Conservation (phyloP, 2,797 vertebrate genomes). For the Tapirus indicus region DNA sequence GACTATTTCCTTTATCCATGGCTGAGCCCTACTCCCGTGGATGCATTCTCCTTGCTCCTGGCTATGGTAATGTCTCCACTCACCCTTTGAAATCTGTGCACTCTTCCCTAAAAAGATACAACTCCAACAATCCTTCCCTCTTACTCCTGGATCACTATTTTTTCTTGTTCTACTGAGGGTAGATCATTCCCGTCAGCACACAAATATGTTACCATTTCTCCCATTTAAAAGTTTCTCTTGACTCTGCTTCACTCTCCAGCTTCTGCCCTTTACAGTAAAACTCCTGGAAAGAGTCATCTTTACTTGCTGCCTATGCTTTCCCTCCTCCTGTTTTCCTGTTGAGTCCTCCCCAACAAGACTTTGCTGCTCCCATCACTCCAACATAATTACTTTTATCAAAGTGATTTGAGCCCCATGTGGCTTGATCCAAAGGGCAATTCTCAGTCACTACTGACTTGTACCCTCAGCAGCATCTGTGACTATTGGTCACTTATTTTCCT, state of each 20-base stretch:
- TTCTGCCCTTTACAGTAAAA: background rate
- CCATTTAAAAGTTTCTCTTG: background rate
- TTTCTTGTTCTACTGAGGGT: fast-evolving
- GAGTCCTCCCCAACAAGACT: background rate
- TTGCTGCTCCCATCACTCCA: background rate
- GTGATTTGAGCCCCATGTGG: too few species aligned
- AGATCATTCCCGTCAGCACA: background rate
- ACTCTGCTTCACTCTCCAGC: too few species aligned
- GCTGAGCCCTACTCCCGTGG: background rate
- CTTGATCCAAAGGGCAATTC: background rate
- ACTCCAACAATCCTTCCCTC: too few species aligned
- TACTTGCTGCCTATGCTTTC: fast-evolving
- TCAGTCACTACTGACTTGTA: background rate
- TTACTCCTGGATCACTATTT: background rate
- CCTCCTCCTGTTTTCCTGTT: too few species aligned
- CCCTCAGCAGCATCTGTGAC: background rate
- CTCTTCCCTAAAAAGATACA: background rate
- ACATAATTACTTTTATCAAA: too few species aligned
- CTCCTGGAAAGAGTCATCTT: background rate
- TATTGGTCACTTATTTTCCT: background rate
- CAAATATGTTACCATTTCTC: background rate
- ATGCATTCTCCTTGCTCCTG: too few species aligned
- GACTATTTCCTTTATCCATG: background rate
- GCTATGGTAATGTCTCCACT: background rate
- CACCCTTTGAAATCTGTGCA: fast-evolving